Evolutionary conservation across 1,140 invertebrate genomes (phyloP), one percentile per base, ranked within the genome.

Genomic region (Sweltsa coloradensis): DNA sequence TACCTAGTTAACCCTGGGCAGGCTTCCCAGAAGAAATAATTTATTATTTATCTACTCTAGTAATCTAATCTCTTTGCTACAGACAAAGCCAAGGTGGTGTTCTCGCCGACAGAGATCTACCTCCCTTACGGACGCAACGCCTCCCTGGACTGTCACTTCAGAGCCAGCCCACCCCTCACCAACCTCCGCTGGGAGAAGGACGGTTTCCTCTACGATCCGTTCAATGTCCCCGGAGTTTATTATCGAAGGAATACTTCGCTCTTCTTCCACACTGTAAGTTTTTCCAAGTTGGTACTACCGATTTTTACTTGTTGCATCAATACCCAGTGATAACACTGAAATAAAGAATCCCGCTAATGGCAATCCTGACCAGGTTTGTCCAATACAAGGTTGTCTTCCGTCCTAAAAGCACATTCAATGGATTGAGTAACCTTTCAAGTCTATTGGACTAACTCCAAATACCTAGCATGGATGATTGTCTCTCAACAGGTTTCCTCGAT

Each of bases 151-250:
- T 97, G 93, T 63, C 86, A 91, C 59, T 90, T 93, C 55, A 78
- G 89, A 55, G 85, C 91, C 0, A 96, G 95, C 71, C 94, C 93
- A 14, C 85, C 89, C 2, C 68, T 95, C 44, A 88, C 85, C n/a
- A 89, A 90, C 60, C 70, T 95, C 18, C 79, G 86, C 41, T 97
- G 94, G 93, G 89, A 89, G 59, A 91, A 93, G 64, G 89, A 94
- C 62, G 88, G 87, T 16, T 85, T 91, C 56, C 74, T 92, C 0
- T 92, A 90, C 59, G 89, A 94, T 63, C 87, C 89, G 1, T 89
- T 89, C 63, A 88, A 91, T 58, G 85, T 89, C 19, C 85, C 79
- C 41, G 88, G 86, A 13, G 85, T 91, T 0, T 85, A 85, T 56
- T 85, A 84, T 56, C 75, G 86, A 51, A 73, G 79, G 54, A 95